Evolutionary conservation across 1,140 invertebrate genomes (phyloP).

Genomic region (Battus philenor): DNA sequence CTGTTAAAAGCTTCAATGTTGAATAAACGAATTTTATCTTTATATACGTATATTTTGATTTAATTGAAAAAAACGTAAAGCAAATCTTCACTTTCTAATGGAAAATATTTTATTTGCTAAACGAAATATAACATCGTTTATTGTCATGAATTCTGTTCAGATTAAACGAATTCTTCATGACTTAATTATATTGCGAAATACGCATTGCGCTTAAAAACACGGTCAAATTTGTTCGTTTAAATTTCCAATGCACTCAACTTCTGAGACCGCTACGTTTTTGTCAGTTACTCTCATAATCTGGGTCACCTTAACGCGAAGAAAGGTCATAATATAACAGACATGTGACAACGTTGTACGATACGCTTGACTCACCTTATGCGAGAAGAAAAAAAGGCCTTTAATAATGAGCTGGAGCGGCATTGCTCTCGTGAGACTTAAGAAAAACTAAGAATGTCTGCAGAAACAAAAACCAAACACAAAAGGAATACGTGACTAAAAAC

Average conservation of each 20-base stretch:
- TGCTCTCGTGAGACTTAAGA: slow-evolving; percentile 14
- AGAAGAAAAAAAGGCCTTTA: slow-evolving; percentile 15
- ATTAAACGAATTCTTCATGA: too few relatives aligned
- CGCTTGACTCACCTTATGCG: slow-evolving; percentile 14
- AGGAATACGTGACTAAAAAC: slow-evolving; percentile 11
- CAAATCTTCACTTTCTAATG: too few relatives aligned
- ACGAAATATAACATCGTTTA: too few relatives aligned
- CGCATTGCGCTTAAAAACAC: slow-evolving; percentile 1
- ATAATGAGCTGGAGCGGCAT: slow-evolving; percentile 14
- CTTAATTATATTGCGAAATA: not conserved
- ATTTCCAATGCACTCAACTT: slow-evolving; percentile 6
- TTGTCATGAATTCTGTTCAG: too few relatives aligned
- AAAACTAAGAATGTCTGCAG: slow-evolving; percentile 6
- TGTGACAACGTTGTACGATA: slow-evolving; percentile 15
- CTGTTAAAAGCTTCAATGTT: too few relatives aligned
- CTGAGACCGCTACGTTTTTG: slow-evolving; percentile 7
- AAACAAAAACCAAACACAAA: slow-evolving; percentile 15
- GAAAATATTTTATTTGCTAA: too few relatives aligned
- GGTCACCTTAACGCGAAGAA: slow-evolving; percentile 8
- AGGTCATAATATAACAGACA: slow-evolving; percentile 12
- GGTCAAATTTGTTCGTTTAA: slow-evolving; percentile 6
- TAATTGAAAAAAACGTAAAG: too few relatives aligned
- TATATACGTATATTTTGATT: too few relatives aligned
- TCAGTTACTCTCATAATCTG: slow-evolving; percentile 12
- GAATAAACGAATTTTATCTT: too few relatives aligned